A percentile compares a stretch with the other conserved stretches of the same genome.
Evolutionary conservation across 2,113 vertebrate genomes (phyloP).

Genomic region (Cathartes aura): DNA sequence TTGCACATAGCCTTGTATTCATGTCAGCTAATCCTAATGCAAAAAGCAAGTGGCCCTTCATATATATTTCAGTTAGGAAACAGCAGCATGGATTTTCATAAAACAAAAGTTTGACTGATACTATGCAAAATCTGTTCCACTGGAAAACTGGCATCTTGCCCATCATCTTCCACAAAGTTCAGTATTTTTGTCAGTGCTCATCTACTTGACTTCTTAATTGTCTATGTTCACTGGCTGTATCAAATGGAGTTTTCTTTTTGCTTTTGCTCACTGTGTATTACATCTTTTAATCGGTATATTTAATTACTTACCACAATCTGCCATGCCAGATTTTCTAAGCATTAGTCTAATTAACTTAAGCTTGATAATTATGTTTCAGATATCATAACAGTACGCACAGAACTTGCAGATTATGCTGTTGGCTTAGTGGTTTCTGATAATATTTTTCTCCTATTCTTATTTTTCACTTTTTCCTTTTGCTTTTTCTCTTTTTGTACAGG

Average conservation of each 20-base stretch:
- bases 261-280: conserved; percentile 64
- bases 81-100: conserved; percentile 26
- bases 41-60: not conserved
- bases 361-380: conserved; percentile 79
- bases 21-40: not conserved
- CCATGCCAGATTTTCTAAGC: conserved; percentile 81
- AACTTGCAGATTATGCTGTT: conserved; percentile 62
- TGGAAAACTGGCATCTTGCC: not conserved
- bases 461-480: conserved; percentile 9
- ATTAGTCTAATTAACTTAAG: conserved; percentile 87
- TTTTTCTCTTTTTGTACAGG: not conserved
- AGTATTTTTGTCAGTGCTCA: conserved; percentile 30
- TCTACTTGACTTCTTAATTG: conserved; percentile 62
- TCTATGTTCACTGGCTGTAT: conserved; percentile 25
- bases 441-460: conserved; percentile 33
- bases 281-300: conserved; percentile 81
- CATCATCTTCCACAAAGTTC: conserved; percentile 15
- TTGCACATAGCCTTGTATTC: conserved; percentile 28
- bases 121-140: conserved; percentile 33
- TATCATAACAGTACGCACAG: conserved; percentile 58
- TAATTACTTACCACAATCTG: conserved; percentile 84
- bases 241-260: conserved; percentile 65
- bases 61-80: not conserved
- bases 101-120: conserved; percentile 60
- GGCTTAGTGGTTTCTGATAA: conserved; percentile 66